Evolutionary conservation across 1,140 invertebrate genomes (phyloP), one percentile per base, ranked within the genome.

Genomic region (Bicyclus anynana): DNA sequence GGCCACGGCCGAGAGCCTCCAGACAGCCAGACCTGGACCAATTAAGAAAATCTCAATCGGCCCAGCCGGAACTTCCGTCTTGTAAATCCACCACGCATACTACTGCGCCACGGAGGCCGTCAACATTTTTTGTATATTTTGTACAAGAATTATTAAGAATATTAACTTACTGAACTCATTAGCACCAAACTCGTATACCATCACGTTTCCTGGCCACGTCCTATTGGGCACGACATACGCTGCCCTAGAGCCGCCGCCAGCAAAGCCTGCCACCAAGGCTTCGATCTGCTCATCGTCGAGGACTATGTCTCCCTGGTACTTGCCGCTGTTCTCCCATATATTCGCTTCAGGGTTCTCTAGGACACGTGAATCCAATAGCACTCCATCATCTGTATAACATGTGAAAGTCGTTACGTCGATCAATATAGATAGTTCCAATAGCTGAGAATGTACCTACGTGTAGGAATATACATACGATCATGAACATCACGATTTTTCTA

Each of bases 291-390:
- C 74, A 23, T 67, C 69, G 14, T 84, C 85, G n/a, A 91, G 55
- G 9, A 90, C 61, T 48, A 91, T 90, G 53, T 91, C 90, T 1
- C 90, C 90, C 55, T 91, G 80, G 62, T 72, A 89, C 17, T 89
- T 84, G 37, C 87, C 90, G 18, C 82, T 87, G 55, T 74, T 74
- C 63, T 89, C 87, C 53, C 84, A 83, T 10, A 75, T 64, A 35
- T 84, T 84, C 0, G 65, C 75, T 1, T 54, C 38, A 0, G 76
- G 74, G 5, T 55, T 50, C 0, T 58, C 17, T 9, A 10, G 42
- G 5, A 55, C 63, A 26, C 73, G 66, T 0, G 67, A 54, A n/a
- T 74, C 18, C 52, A 70, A 65, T 37, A 56, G 51, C 5, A 38
- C 18, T 5, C 64, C 73, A 70, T 84, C 72, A 20, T 49, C 76